Conservation (phyloP, 2,797 vertebrate genomes). For the Chaunax sp. region DNA sequence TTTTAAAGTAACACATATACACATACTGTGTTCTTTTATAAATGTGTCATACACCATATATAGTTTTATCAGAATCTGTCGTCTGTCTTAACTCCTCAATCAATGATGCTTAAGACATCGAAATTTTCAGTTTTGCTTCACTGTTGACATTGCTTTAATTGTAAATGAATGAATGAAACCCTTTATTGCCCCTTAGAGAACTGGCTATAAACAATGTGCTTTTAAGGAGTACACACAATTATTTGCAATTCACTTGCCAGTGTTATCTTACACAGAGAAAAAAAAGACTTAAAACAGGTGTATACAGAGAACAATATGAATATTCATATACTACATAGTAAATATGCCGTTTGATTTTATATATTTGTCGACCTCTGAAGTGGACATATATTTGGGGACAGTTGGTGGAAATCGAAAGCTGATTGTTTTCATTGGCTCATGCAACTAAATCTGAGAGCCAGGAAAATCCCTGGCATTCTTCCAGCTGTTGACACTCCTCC, state of each 20-base stretch:
- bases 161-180: constrained; percentile 8
- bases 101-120: no score
- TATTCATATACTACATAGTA: not conserved
- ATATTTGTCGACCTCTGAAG: not conserved
- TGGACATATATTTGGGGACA: not conserved
- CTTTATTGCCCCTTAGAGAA: not conserved
- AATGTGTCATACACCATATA: no score
- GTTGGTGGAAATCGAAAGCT: not conserved
- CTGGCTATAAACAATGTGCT: not conserved
- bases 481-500: constrained; percentile 16
- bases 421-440: constrained; percentile 33
- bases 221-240: not conserved
- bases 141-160: not conserved
- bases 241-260: no score
- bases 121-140: not conserved
- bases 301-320: not conserved
- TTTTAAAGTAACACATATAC: no score
- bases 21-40: no score
- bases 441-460: constrained; percentile 13
- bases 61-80: no score
- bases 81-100: no score
- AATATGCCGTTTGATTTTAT: not conserved
- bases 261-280: not conserved
- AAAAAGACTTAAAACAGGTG: not conserved
- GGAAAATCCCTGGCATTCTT: constrained; percentile 14